A percentile compares a stretch with the other conserved stretches of the same genome.
Conservation (phyloP, 2,113 vertebrate genomes). For the Protobothrops flavoviridis region DNA sequence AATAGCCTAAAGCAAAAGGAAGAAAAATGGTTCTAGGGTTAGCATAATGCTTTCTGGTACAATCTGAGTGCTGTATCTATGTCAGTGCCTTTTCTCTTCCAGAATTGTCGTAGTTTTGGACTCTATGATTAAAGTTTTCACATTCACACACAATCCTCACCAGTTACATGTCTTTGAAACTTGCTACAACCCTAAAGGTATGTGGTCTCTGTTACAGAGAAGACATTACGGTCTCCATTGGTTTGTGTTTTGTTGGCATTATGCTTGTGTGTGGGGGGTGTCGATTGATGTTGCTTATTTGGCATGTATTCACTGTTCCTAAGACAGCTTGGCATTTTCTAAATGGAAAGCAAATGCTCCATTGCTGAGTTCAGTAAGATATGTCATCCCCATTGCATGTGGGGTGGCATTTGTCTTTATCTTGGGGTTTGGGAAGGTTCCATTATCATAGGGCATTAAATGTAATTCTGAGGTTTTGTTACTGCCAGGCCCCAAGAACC, state of each 20-base stretch:
- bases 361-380: neutral
- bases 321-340: neutral
- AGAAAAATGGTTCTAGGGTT: fast-evolving
- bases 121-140: constrained; percentile 99
- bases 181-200: constrained; percentile 98
- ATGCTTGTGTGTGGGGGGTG: neutral
- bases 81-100: constrained; percentile 44
- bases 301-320: neutral
- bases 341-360: neutral
- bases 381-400: neutral
- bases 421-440: neutral
- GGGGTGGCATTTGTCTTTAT: neutral
- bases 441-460: neutral
- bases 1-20: neutral
- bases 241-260: neutral
- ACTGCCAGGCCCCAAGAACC: neutral
- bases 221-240: neutral
- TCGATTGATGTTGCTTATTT: neutral
- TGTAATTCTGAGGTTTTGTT: neutral
- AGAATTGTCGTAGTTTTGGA: constrained; percentile 98
- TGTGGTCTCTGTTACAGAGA: neutral
- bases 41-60: neutral
- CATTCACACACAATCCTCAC: constrained; percentile 98
- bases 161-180: constrained; percentile 98
- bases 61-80: neutral